A percentile compares a stretch with the other conserved stretches of the same genome.
Evolutionary conservation across 2,888 invertebrate species (phyloP).

Genomic region (Scelioninae gen. 1): DNA sequence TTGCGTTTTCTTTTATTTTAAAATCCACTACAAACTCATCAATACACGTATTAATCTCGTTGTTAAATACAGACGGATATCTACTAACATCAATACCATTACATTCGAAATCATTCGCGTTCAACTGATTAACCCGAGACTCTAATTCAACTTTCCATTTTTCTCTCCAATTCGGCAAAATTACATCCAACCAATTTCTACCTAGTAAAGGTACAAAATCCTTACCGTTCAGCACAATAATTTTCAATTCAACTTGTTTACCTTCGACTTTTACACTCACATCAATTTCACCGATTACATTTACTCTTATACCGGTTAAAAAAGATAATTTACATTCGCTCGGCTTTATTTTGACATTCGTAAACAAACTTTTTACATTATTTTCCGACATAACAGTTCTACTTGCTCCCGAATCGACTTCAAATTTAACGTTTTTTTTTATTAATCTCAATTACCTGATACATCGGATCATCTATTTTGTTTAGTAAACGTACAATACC

Average conservation of each 20-base stretch:
- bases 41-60: slow-evolving; percentile 13
- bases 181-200: slow-evolving; percentile 8
- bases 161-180: slow-evolving; percentile 3
- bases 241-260: background rate
- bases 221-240: background rate
- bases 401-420: slow-evolving; percentile 7
- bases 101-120: slow-evolving; percentile 1
- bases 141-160: background rate
- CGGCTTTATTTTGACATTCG: slow-evolving; percentile 2
- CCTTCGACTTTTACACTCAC: slow-evolving; percentile 1
- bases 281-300: background rate
- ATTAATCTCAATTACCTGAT: background rate
- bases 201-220: slow-evolving; percentile 14
- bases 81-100: slow-evolving; percentile 10
- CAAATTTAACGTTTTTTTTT: background rate
- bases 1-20: slow-evolving; percentile 28
- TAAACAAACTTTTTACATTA: background rate
- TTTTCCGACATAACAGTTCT: slow-evolving; percentile 8
- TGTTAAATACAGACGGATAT: slow-evolving; percentile 4
- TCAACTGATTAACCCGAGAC: slow-evolving; percentile 3
- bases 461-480: slow-evolving; percentile 3
- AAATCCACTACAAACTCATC: slow-evolving; percentile 17
- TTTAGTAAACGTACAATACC: background rate
- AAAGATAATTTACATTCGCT: slow-evolving; percentile 14
- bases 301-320: slow-evolving; percentile 1